phyloP scores from a whole-genome alignment of 2,113 vertebrate species.

The Strix uralensis region DNA sequence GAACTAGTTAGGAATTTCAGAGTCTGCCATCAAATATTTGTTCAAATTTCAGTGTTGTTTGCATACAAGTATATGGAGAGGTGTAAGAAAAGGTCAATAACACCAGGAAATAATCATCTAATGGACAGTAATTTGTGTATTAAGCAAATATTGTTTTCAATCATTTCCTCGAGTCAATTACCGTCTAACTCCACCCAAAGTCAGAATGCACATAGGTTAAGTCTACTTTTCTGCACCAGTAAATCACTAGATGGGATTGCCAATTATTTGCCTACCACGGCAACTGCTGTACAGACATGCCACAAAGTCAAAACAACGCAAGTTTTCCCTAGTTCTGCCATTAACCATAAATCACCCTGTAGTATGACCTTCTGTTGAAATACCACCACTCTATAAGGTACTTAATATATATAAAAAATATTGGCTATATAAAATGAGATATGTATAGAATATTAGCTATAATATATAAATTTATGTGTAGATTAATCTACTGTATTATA shows the following conservation, averaged over 20 bases:
- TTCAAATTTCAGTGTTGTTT: background rate
- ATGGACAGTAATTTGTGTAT: background rate
- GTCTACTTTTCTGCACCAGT: background rate
- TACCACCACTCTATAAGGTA: background rate
- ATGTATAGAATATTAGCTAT: rapidly evolving
- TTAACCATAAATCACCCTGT: background rate
- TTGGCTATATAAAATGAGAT: rapidly evolving
- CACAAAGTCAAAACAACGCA: background rate
- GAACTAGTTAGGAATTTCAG: background rate
- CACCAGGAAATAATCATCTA: background rate
- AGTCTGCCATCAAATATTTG: background rate
- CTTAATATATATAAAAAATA: background rate
- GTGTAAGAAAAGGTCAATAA: background rate
- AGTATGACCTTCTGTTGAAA: background rate
- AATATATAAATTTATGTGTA: background rate
- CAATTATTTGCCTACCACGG: background rate
- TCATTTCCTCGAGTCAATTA: background rate
- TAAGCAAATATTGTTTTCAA: background rate
- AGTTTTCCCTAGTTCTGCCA: background rate
- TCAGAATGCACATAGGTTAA: background rate
- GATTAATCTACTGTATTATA: too few species aligned
- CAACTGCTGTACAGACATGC: background rate
- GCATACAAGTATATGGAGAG: background rate
- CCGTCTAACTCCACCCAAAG: background rate
- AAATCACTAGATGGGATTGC: background rate